A percentile compares a stretch with the other conserved stretches of the same genome.
Evolutionary conservation across 2,888 invertebrate genomes (phyloP).

Genomic region (Eueremaeus valkanovi): DNA sequence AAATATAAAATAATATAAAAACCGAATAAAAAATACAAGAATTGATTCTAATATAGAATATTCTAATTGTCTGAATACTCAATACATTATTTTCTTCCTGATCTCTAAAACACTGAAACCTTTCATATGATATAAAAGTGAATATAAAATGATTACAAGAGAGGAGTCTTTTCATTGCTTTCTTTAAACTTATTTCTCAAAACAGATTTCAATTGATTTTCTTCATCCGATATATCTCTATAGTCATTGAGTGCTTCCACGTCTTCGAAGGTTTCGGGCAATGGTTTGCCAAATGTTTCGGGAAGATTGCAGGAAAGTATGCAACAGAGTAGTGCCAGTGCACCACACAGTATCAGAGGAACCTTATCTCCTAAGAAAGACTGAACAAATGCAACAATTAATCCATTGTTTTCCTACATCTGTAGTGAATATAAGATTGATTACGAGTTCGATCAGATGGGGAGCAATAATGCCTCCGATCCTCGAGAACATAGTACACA

Average conservation of each 20-base stretch:
- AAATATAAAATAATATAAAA: no score
- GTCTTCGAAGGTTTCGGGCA: slow-evolving; percentile 65
- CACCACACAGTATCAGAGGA: slow-evolving; percentile 60
- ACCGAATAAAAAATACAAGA: no score
- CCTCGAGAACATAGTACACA: slow-evolving; percentile 46
- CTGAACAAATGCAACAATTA: not conserved
- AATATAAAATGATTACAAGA: no score
- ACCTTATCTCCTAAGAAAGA: not conserved
- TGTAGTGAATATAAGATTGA: not conserved
- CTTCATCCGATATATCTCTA: not conserved
- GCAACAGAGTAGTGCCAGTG: slow-evolving; percentile 67
- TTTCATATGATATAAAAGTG: no score
- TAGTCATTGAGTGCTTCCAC: slow-evolving; percentile 50
- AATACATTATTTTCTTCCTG: no score
- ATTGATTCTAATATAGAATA: no score
- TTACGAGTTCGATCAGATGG: slow-evolving; percentile 44
- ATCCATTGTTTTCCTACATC: not conserved
- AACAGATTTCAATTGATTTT: not conserved
- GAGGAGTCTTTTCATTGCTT: not conserved
- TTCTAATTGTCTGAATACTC: no score
- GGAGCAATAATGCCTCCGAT: slow-evolving; percentile 46
- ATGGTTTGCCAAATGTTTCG: slow-evolving; percentile 65
- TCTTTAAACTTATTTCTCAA: not conserved
- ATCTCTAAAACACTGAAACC: no score
- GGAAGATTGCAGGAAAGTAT: slow-evolving; percentile 68